These are phyloP conservation scores for Ia io DNA, from an alignment of 2,113 vertebrate species.

Conservation along the genomic window DNA sequence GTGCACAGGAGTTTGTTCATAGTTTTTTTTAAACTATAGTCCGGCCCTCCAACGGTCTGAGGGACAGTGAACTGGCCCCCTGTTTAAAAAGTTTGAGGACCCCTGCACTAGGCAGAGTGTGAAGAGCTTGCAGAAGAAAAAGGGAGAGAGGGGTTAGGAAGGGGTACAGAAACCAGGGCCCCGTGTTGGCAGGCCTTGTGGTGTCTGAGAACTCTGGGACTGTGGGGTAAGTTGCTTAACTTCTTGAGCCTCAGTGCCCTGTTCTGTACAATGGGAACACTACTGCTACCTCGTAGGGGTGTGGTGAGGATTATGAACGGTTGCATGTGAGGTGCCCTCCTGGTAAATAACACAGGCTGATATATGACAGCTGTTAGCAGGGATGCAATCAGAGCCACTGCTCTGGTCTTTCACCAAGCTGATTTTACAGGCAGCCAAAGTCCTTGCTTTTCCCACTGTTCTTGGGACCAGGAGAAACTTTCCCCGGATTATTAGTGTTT, in stretches of 20 bases:
- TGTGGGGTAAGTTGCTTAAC: not conserved
- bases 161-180: not conserved
- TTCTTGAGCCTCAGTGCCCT: not conserved
- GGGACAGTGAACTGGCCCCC: too few relatives aligned
- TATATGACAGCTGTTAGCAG: not conserved
- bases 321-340: not conserved
- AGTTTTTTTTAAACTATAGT: too few relatives aligned
- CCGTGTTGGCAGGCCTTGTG: not conserved
- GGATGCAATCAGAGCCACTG: not conserved
- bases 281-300: not conserved
- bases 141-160: not conserved
- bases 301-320: not conserved
- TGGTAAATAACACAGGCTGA: not conserved
- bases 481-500: not conserved
- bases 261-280: not conserved
- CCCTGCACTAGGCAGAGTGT: not conserved
- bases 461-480: not conserved
- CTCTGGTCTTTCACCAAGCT: not conserved
- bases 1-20: too few relatives aligned
- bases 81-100: too few relatives aligned
- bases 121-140: not conserved
- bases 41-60: too few relatives aligned
- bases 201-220: not conserved
- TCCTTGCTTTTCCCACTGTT: not conserved
- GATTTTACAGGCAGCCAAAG: not conserved